Percentiles rank a stretch among this genome's conserved stretches.
Evolutionary conservation across 1,140 invertebrate genomes (phyloP).

Genomic region (Ditylenchus dipsaci): DNA sequence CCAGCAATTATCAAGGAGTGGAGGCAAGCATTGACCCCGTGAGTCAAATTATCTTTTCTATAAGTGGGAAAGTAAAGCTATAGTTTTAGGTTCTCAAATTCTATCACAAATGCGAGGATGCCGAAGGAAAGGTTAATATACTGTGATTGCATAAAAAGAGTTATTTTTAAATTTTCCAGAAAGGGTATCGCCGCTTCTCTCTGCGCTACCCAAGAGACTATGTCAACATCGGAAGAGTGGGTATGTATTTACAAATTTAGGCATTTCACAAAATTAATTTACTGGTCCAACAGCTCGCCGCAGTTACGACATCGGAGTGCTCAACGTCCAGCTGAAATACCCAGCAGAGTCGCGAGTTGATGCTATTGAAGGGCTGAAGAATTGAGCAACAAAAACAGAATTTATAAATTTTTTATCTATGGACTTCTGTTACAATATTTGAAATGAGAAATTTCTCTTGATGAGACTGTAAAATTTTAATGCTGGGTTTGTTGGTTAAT

Average conservation of each 20-base stretch:
- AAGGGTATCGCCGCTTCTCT: slow-evolving; percentile 24
- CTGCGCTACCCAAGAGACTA: slow-evolving; percentile 25
- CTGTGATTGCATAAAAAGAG: background rate
- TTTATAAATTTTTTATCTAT: no score
- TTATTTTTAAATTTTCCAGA: slow-evolving; percentile 11
- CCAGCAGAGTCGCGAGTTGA: background rate
- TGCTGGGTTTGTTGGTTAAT: no score
- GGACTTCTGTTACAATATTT: no score
- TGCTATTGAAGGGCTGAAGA: background rate
- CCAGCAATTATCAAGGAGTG: slow-evolving; percentile 19
- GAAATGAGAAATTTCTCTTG: no score
- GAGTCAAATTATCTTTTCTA: background rate
- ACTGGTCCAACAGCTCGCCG: slow-evolving; percentile 21
- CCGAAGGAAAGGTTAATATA: slow-evolving; percentile 16
- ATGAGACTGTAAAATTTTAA: no score
- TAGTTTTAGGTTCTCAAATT: slow-evolving; percentile 19
- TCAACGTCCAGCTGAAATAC: slow-evolving; percentile 20
- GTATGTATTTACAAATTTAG: background rate
- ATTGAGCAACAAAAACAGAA: background rate
- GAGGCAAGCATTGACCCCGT: background rate
- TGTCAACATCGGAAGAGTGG: background rate
- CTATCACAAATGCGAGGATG: slow-evolving; percentile 36
- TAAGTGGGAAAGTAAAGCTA: slow-evolving; percentile 11
- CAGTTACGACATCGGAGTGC: slow-evolving; percentile 22
- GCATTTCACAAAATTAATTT: slow-evolving; percentile 6